Evolutionary conservation across 2,113 vertebrate species (phyloP).

Genomic region (Heloderma charlesbogerti): DNA sequence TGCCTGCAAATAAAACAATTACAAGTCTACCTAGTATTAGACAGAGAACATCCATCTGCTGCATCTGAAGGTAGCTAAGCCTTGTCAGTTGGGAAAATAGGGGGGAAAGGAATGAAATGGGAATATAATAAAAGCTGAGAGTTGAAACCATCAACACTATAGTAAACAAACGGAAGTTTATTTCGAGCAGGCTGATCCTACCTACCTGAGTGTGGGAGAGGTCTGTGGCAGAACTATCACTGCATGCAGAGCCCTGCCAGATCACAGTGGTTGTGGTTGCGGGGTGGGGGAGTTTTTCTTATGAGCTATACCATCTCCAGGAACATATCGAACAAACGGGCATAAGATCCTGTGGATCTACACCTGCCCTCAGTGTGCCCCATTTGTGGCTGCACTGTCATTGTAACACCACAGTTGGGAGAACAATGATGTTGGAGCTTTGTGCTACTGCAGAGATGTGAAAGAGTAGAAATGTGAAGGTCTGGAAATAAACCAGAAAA

Average conservation of each 20-base stretch:
- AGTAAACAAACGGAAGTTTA: background rate
- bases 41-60: background rate
- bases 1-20: background rate
- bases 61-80: background rate
- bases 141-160: background rate
- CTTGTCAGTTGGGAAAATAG: background rate
- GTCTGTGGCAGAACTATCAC: background rate
- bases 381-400: too few species aligned
- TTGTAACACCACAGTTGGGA: too few species aligned
- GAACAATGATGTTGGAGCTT: too few species aligned
- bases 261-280: too few species aligned
- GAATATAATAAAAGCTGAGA: background rate
- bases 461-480: too few species aligned
- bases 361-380: too few species aligned
- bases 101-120: background rate
- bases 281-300: too few species aligned
- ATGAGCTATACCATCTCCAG: too few species aligned
- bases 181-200: background rate
- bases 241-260: background rate
- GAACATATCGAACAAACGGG: too few species aligned
- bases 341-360: too few species aligned
- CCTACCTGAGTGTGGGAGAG: background rate
- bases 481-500: too few species aligned
- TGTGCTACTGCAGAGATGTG: too few species aligned
- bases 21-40: background rate